Base-by-base conservation (phyloP, 1,140 invertebrate genomes). In the Trachymyrmex cornetzi region DNA sequence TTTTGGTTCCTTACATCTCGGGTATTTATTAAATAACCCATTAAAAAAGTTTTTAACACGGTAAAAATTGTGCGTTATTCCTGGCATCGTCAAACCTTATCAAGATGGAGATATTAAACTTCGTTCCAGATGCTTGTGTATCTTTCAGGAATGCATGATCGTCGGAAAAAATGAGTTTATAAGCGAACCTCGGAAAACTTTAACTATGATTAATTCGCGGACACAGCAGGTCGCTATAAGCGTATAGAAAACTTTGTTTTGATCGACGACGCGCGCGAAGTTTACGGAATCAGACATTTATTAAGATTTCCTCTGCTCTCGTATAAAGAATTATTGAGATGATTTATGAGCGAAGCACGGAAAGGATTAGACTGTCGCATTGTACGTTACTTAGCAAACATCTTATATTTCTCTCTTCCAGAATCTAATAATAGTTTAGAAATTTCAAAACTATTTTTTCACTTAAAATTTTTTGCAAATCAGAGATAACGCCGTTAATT, bases 261-360 rank as follows among this genome's bases (percentile, higher is more conserved):
- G 63, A 85, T 84, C 55, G 53, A 87, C 72, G 81, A 87, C 24
- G 80, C 61, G 80, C 71, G 55, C 63, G 53, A 85, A 87, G 86
- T 85, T 85, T 64, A 69, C 24, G 61, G 53, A 61, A 67, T 85
- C 82, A 79, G 57, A 87, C 66, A 85, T 67, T 85, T 87, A 59
- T 87, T 71, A 77, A 53, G 55, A 67, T 53, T 64, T 87, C 77
- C 77, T 30, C 53, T 44, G 66, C 38, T 48, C 63, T 57, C 24
- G 57, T 57, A 38, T 38, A 19, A 84, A 75, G 80, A 84, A 84
- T 84, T 84, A 84, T 48, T 48, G 57, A 75, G 67, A 82, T 81
- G 80, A 75, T 75, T 75, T 72, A 84, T 24, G 80, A 84, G 27
- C 55, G 5, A 19, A 84, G n/a, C 55, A 22, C 24, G 55, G 11